Percentiles rank a stretch among this genome's conserved stretches.
Evolutionary conservation across 2,888 invertebrate genomes (phyloP).

Genomic region (Deroplatys truncata): DNA sequence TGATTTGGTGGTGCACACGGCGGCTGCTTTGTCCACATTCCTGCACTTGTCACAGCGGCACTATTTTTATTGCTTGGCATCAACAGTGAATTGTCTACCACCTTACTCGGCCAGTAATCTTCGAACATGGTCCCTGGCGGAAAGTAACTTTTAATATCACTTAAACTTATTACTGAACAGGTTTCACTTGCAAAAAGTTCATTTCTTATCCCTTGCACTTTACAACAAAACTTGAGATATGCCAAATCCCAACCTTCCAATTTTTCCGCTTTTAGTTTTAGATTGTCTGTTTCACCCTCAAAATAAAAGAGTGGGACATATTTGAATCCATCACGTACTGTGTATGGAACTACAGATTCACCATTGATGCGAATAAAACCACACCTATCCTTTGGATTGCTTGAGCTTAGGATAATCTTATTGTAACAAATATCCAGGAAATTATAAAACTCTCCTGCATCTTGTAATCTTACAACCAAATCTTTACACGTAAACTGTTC

Average conservation of each 20-base stretch:
- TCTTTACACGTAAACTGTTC: conserved; percentile 83
- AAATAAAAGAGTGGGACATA: conserved; percentile 90
- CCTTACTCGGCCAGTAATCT: conserved; percentile 90
- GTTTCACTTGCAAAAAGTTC: conserved; percentile 88
- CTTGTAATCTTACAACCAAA: conserved; percentile 80
- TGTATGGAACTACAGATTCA: conserved; percentile 90
- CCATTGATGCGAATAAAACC: conserved; percentile 90
- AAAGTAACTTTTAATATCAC: conserved; percentile 86
- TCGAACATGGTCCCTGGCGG: conserved; percentile 86
- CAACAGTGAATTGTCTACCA: conserved; percentile 74
- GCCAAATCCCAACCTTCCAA: conserved; percentile 89
- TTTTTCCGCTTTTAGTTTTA: conserved; percentile 81
- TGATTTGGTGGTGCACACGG: conserved; percentile 26
- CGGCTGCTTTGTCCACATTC: conserved; percentile 35
- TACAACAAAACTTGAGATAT: conserved; percentile 90
- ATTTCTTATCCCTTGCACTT: conserved; percentile 87
- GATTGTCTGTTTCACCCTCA: conserved; percentile 81
- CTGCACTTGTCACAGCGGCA: conserved; percentile 29
- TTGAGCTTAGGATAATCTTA: conserved; percentile 69
- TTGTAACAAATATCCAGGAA: conserved; percentile 87
- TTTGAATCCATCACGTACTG: conserved; percentile 75
- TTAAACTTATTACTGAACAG: conserved; percentile 84
- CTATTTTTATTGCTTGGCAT: conserved; percentile 49
- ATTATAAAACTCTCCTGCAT: conserved; percentile 86
- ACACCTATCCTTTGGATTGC: conserved; percentile 69